Evolutionary conservation across 2,888 invertebrate genomes (phyloP).

Genomic region (Cantharis rufa): DNA sequence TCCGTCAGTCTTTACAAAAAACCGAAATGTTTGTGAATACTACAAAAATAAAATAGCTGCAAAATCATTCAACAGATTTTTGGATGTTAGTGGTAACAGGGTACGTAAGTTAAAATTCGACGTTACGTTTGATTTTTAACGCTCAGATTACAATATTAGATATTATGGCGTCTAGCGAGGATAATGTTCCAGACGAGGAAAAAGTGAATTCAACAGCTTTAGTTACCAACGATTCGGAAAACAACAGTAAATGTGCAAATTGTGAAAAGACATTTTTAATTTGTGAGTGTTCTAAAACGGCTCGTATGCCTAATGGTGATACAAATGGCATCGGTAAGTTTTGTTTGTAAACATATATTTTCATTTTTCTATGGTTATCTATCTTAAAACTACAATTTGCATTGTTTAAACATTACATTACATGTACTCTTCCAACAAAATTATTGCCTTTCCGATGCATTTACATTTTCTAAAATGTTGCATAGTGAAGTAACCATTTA

Average conservation of each 20-base stretch:
- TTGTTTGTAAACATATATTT: conserved; percentile 32
- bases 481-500: not conserved
- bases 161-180: conserved; percentile 36
- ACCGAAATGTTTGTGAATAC: conserved; percentile 16
- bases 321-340: conserved; percentile 31
- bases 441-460: not conserved
- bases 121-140: conserved; percentile 11
- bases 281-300: conserved; percentile 21
- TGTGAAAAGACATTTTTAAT: conserved; percentile 15
- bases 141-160: conserved; percentile 24
- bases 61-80: not conserved
- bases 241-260: conserved; percentile 7
- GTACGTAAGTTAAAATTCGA: not conserved
- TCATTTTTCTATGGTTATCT: not conserved
- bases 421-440: not conserved
- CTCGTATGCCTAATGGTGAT: conserved; percentile 25
- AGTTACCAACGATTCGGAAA: not conserved
- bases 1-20: conserved; percentile 14
- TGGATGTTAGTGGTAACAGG: not conserved
- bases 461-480: not conserved
- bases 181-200: conserved; percentile 29
- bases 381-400: not conserved
- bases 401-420: not conserved
- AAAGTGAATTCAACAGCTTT: conserved; percentile 14
- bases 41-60: not conserved